Evolutionary conservation across 1,140 invertebrate species (phyloP).

Genomic region (Drosophila mauritiana): DNA sequence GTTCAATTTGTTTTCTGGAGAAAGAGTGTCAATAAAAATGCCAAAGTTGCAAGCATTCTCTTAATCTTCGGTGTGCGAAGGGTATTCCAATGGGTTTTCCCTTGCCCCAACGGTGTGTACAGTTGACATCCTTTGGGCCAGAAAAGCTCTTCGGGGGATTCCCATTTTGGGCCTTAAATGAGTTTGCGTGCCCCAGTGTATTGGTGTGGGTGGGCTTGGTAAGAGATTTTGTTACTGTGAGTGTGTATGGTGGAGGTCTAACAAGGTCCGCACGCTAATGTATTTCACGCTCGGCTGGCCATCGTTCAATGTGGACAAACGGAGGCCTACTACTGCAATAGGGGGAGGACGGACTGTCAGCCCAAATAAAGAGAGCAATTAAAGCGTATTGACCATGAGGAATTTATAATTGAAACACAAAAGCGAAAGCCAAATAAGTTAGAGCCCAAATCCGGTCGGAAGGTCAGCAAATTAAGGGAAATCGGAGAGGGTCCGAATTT

Average conservation of each 20-base stretch:
- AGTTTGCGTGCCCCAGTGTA: constrained; percentile 51
- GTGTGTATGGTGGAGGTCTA: constrained; percentile 35
- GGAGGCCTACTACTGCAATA: neutral
- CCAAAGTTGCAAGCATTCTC: neutral
- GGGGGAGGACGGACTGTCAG: constrained; percentile 14
- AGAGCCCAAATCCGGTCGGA: constrained; percentile 45
- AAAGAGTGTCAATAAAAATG: neutral
- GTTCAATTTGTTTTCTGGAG: no score
- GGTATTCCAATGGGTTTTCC: constrained; percentile 11
- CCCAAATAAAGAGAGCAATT: constrained; percentile 77
- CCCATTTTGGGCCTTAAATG: constrained; percentile 68
- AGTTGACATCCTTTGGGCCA: constrained; percentile 39
- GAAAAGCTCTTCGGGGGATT: constrained; percentile 50
- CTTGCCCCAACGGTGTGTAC: neutral
- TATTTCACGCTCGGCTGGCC: constrained; percentile 48
- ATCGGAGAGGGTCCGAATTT: constrained; percentile 13
- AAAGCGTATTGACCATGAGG: constrained; percentile 81
- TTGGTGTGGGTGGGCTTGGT: constrained; percentile 3
- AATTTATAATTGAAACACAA: constrained; percentile 81
- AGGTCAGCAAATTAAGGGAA: constrained; percentile 76
- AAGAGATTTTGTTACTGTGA: constrained; percentile 10
- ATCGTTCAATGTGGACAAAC: constrained; percentile 37
- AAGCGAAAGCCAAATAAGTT: constrained; percentile 45
- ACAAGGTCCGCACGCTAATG: constrained; percentile 56
- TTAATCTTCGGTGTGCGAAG: constrained; percentile 9